Evolutionary conservation across 2,113 vertebrate species (phyloP), one percentile per base, ranked within the genome.

Genomic region (Microcebus griseorufus): DNA sequence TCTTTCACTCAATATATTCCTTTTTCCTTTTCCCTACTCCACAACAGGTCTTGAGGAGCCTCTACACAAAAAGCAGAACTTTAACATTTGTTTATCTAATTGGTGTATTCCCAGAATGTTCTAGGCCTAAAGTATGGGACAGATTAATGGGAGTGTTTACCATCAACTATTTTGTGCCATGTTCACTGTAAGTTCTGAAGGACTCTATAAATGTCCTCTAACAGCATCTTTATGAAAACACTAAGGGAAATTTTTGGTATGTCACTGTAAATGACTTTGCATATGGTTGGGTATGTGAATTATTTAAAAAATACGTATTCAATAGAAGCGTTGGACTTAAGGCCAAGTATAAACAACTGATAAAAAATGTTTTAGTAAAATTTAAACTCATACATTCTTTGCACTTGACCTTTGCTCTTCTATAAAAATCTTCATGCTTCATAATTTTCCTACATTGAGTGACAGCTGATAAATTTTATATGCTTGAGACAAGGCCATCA

Each of bases 381-480:
- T 72, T 93, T 86, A 69, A 94, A 82, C 60, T 60, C 9, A 42
- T 48, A 39, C 1, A 23, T 75, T 90, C 45, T 39, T 17, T 87
- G 9, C 6, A 64, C 17, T 34, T 90, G 42, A 22, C 58, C 76
- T n/a, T 80, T 94, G 60, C 12, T 60, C 13, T 87, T 81, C 76
- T 39, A 82, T 37, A 65, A 62, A 73, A 69, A 83, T 13, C 2
- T 45, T 89, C 75, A 73, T 34, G 7, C 20, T 69, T 85, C 42
- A 70, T 20, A 72, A 2, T 7, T 67, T 80, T 85, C n/a, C 51
- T 79, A 55, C 13, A 55, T 6, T 78, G 18, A 80, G 23, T 83
- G 51, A 39, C 29, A 89, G 32, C n/a, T 90, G 16, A 84, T 94
- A 96, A 69, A 45, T 53, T 16, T 91, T 94, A 45, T 85, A 76